phyloP scores from a whole-genome alignment of 2,888 invertebrate species.

The Coremacera marginata region DNA sequence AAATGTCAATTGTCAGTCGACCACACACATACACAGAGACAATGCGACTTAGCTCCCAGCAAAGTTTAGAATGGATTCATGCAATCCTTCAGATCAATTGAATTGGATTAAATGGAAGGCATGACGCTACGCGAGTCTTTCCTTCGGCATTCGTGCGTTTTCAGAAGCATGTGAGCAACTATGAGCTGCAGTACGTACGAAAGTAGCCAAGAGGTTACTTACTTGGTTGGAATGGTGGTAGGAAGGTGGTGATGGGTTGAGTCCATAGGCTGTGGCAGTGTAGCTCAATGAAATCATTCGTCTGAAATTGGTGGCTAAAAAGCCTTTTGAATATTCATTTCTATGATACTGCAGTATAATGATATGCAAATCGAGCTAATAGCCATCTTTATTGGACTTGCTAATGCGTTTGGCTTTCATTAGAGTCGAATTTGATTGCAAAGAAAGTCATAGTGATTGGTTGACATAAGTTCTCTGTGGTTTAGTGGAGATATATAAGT shows the following conservation, averaged over 20 bases:
- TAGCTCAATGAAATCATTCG: not conserved
- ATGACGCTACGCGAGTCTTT: too few species aligned
- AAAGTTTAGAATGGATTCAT: not conserved
- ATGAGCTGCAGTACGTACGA: too few species aligned
- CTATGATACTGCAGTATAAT: not conserved
- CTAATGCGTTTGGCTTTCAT: not conserved
- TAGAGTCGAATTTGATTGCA: not conserved
- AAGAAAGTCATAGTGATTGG: not conserved
- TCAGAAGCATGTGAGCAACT: too few species aligned
- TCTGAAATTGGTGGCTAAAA: not conserved
- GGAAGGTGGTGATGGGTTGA: not conserved
- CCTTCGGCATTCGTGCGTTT: too few species aligned
- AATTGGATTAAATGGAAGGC: not conserved
- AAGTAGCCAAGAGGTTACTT: not conserved
- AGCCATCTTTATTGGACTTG: not conserved
- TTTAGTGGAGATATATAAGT: too few species aligned
- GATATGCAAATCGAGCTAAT: conserved; percentile 10
- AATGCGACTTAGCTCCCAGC: not conserved
- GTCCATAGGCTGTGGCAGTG: not conserved
- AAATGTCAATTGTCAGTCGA: not conserved
- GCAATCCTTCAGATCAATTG: not conserved
- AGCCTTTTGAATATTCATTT: not conserved
- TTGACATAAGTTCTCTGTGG: not conserved
- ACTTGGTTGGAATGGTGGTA: not conserved
- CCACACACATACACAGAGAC: not conserved